Evolutionary conservation across 2,113 vertebrate species (phyloP).

Genomic region (Muscicapa adusta): DNA sequence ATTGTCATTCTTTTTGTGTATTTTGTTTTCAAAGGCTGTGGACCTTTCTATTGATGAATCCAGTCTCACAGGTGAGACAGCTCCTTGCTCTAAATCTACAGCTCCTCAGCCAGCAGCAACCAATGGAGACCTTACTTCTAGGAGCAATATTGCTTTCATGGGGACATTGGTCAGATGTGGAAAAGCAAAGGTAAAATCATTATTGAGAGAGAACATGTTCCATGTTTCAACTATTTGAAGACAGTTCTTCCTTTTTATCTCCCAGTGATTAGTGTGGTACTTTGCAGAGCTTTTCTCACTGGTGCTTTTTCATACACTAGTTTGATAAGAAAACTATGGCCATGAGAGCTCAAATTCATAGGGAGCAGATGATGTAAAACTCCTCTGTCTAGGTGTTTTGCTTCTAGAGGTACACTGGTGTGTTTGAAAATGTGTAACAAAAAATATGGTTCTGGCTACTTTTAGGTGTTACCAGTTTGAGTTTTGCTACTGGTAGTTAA

Average conservation of each 20-base stretch:
- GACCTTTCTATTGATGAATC: constrained; percentile 94
- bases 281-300: not conserved
- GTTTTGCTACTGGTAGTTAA: not conserved
- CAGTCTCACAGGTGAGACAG: constrained; percentile 93
- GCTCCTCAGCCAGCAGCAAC: constrained; percentile 75
- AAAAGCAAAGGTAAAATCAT: constrained; percentile 88
- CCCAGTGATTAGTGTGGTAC: not conserved
- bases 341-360: not conserved
- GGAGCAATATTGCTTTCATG: constrained; percentile 97
- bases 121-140: constrained; percentile 90
- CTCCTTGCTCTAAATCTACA: constrained; percentile 87
- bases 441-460: fast-evolving
- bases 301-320: not conserved
- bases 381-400: not conserved
- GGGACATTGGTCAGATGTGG: constrained; percentile 96
- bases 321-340: not conserved
- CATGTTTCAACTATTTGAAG: not conserved
- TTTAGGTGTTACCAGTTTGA: not conserved
- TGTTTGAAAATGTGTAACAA: not conserved
- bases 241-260: not conserved
- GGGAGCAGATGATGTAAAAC: not conserved
- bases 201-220: not conserved
- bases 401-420: fast-evolving
- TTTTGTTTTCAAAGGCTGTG: constrained; percentile 74
- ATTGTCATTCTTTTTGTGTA: not conserved